Base-by-base conservation (phyloP, 2,888 invertebrate genomes). In the Epistrophe eligans region DNA sequence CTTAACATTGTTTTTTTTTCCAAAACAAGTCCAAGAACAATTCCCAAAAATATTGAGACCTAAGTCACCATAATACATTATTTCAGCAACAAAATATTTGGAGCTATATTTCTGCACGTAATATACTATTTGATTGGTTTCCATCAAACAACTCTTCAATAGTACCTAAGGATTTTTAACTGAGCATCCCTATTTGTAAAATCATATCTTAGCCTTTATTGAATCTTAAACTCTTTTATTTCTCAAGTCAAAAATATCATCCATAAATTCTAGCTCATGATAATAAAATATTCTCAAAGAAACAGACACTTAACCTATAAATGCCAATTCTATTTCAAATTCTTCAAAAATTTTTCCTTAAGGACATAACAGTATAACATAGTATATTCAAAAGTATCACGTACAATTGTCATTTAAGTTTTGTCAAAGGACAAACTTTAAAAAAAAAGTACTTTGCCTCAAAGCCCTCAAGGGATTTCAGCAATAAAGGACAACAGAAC, bases 351-450 rank as follows among this genome's bases (percentile, higher is more conserved):
- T 35, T 15, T 3, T 0, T 17, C 67, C 67, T 70, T 24, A 52
- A 70, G 67, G 67, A 50, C 10, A 70, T 52, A 52, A 52, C 19
- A 5, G 48, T n/a, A n/a, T n/a, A 10, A 28, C 48, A 19, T 24
- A 60, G 38, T 60, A 13, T 24, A 24, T 24, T n/a, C 11, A 58
- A 71, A 79, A 19, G 70, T 50, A 81, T 85, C 85, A 81, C 85
- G 81, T 85, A 73, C 85, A 43, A 81, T 77, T 85, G 85, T 77
- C 81, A 74, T 85, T 85, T 62, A 74, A 70, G 77, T 57, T 77
- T 62, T 74, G 73, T 81, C 85, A 81, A 73, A 85, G 70, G 67
- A 85, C 38, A 24, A 43, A 67, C 58, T n/a, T 24, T n/a, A n/a
- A 60, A 50, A 72, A 77, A 66, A 52, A 45, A 40, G 40, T 67